These are phyloP conservation scores for Pararge aegeria DNA, from an alignment of 1,140 invertebrate species.

Conservation along the genomic window DNA sequence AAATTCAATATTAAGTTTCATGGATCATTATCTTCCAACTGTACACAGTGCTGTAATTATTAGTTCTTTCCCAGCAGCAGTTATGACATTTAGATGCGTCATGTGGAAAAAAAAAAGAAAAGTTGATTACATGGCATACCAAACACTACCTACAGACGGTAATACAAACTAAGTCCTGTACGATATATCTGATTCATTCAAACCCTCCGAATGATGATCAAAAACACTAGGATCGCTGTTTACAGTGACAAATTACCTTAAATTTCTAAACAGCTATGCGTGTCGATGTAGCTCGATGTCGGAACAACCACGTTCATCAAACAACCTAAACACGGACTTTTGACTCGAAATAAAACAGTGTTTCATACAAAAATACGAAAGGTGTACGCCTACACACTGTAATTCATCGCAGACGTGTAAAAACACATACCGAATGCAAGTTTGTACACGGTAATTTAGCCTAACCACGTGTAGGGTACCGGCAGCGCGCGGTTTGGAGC, in stretches of 20 bases:
- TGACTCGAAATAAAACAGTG: conserved; percentile 28
- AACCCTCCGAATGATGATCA: neutral
- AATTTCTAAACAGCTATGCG: conserved; percentile 36
- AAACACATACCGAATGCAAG: conserved; percentile 53
- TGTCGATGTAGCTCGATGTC: conserved; percentile 61
- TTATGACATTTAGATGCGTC: conserved; percentile 42
- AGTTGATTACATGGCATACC: conserved; percentile 36
- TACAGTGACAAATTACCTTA: conserved; percentile 11
- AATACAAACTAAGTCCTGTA: neutral
- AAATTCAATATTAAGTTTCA: neutral
- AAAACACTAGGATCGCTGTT: neutral
- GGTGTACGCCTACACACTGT: conserved; percentile 31
- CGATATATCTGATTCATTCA: neutral
- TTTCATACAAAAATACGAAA: conserved; percentile 22
- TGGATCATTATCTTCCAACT: neutral
- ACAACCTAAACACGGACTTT: conserved; percentile 34
- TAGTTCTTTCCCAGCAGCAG: conserved; percentile 38
- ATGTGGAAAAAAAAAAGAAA: conserved; percentile 40
- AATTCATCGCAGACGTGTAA: conserved; percentile 40
- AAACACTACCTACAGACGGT: neutral
- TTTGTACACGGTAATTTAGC: conserved; percentile 54
- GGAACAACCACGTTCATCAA: conserved; percentile 69
- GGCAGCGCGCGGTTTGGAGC: conserved; percentile 65
- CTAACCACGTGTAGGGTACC: conserved; percentile 76
- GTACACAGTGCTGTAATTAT: conserved; percentile 20